A percentile compares a stretch with the other conserved stretches of the same genome.
Evolutionary conservation across 1,140 invertebrate species (phyloP).

Genomic region (Halesus radiatus): DNA sequence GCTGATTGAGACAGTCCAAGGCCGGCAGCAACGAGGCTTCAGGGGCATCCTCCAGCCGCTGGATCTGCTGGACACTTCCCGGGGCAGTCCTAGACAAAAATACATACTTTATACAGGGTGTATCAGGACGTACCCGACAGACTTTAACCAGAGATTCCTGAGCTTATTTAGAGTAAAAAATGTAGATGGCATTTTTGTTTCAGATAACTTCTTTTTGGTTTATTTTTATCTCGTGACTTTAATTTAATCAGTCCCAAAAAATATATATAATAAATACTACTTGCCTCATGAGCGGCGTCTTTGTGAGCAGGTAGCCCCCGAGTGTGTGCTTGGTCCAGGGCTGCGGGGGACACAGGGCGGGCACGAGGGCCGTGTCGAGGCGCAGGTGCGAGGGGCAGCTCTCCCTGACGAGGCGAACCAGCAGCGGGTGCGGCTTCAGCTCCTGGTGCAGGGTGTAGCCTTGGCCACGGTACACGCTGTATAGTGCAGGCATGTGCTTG

Average conservation of each 20-base stretch:
- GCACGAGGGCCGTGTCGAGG: constrained; percentile 80
- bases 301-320: constrained; percentile 84
- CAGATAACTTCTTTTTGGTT: no score
- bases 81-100: not conserved
- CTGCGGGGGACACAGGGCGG: constrained; percentile 84
- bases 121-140: no score
- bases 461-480: constrained; percentile 82
- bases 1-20: constrained; percentile 92
- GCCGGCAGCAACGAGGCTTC: constrained; percentile 82
- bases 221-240: no score
- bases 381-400: constrained; percentile 77
- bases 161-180: no score
- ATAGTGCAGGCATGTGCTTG: constrained; percentile 80
- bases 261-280: not conserved
- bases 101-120: not conserved
- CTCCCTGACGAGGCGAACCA: constrained; percentile 78
- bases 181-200: no score
- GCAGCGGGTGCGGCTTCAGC: constrained; percentile 86
- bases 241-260: not conserved
- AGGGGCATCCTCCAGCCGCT: constrained; percentile 72
- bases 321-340: constrained; percentile 78
- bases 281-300: constrained; percentile 76
- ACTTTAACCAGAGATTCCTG: no score
- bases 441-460: constrained; percentile 78
- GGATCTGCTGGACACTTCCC: constrained; percentile 74